phyloP scores from a whole-genome alignment of 1,140 invertebrate species.

The Lepidurus arcticus region DNA sequence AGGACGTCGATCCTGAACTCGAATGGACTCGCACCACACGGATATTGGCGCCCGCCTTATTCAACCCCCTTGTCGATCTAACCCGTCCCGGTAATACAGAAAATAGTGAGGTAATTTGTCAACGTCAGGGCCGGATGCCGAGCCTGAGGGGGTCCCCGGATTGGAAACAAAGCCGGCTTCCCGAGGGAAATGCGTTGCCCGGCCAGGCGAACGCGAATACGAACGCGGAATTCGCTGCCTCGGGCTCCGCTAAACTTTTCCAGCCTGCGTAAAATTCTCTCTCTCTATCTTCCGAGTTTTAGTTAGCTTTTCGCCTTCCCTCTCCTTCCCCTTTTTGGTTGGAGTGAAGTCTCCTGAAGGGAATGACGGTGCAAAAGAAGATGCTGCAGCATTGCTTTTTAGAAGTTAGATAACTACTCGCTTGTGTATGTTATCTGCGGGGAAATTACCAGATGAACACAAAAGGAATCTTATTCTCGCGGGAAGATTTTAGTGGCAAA shows the following conservation, averaged over 20 bases:
- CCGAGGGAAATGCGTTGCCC: slow-evolving; percentile 30
- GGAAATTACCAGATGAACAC: not conserved
- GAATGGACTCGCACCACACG: not conserved
- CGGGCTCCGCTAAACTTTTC: not conserved
- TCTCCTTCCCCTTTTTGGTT: not conserved
- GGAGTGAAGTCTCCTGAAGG: not conserved
- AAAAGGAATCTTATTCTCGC: not conserved
- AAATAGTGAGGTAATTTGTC: slow-evolving; percentile 36
- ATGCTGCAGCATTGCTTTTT: not conserved
- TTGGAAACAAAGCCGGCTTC: slow-evolving; percentile 36
- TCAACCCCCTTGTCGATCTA: slow-evolving; percentile 25
- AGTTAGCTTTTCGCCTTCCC: not conserved
- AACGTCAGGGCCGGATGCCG: slow-evolving; percentile 36
- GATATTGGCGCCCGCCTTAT: not conserved
- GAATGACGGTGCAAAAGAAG: not conserved
- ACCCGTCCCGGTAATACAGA: slow-evolving; percentile 22
- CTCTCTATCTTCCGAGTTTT: not conserved
- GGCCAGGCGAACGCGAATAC: slow-evolving; percentile 23
- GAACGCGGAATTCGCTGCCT: slow-evolving; percentile 19
- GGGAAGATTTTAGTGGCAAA: not conserved
- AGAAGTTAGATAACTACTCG: not conserved
- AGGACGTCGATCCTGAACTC: not conserved
- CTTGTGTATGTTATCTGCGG: not conserved
- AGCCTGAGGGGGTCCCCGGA: slow-evolving; percentile 33
- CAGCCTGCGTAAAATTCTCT: slow-evolving; percentile 9